phyloP scores from a whole-genome alignment of 2,888 invertebrate genomes.

The Euproctis similis region DNA sequence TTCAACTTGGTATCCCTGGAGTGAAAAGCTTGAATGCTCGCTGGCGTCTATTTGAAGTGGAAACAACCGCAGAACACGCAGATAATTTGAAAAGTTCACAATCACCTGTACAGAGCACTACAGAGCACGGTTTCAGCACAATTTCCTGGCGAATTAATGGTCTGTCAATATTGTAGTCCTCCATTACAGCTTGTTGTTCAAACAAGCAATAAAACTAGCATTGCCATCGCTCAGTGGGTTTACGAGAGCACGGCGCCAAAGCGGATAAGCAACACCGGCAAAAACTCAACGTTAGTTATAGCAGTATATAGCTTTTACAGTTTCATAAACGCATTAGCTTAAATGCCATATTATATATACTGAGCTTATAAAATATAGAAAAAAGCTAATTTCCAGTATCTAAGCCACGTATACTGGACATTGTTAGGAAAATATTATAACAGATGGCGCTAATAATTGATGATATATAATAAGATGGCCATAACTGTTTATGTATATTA shows the following conservation, averaged over 20 bases:
- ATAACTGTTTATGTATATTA: too few relatives aligned
- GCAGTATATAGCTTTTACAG: too few relatives aligned
- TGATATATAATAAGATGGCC: too few relatives aligned
- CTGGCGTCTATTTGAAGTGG: constrained; percentile 45
- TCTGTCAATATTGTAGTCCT: constrained; percentile 73
- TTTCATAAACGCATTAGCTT: too few relatives aligned
- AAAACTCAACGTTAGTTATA: too few relatives aligned
- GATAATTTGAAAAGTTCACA: constrained; percentile 75
- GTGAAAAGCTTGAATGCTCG: constrained; percentile 29
- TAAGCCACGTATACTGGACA: too few relatives aligned
- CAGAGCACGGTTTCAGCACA: constrained; percentile 64
- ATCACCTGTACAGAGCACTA: constrained; percentile 56
- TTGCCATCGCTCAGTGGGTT: constrained; percentile 60
- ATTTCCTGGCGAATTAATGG: constrained; percentile 74
- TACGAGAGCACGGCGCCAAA: constrained; percentile 46
- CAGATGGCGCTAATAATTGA: too few relatives aligned
- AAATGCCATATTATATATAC: too few relatives aligned
- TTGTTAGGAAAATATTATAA: too few relatives aligned
- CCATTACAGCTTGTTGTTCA: constrained; percentile 67
- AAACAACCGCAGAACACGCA: constrained; percentile 60
- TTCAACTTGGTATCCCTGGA: constrained; percentile 40
- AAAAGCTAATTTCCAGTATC: too few relatives aligned
- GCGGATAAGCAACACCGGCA: constrained; percentile 16
- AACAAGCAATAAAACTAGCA: constrained; percentile 62
- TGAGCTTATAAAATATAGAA: too few relatives aligned